A percentile compares a stretch with the other conserved stretches of the same genome.
Conservation (phyloP, 2,797 vertebrate genomes). For the Holocentrus rufus region DNA sequence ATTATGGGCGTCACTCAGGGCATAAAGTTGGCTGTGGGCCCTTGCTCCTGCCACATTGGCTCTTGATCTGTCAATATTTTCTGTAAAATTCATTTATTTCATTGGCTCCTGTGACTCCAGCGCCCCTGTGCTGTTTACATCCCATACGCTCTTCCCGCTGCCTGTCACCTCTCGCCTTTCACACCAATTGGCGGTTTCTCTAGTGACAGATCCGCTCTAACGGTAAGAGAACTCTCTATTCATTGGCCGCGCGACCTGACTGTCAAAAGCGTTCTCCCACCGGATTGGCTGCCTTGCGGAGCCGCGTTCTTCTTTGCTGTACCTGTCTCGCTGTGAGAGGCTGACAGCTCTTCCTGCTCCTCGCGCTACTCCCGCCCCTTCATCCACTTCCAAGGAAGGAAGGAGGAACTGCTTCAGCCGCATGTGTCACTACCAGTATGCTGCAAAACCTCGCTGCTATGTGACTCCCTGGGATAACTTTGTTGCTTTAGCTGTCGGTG, state of each 20-base stretch:
- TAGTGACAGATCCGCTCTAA: not conserved
- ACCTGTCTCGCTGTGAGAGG: constrained; percentile 91
- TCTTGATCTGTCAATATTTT: constrained; percentile 1
- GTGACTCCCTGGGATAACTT: constrained; percentile 48
- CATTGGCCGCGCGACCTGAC: constrained; percentile 38
- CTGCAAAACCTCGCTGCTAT: constrained; percentile 55
- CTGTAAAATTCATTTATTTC: constrained; percentile 67
- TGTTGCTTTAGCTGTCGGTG: constrained; percentile 21
- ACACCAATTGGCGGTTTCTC: not conserved
- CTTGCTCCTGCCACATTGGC: constrained; percentile 5
- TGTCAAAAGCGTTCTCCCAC: not conserved
- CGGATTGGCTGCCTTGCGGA: constrained; percentile 58
- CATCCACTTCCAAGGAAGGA: constrained; percentile 63
- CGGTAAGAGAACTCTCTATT: not conserved
- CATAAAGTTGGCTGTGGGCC: not conserved
- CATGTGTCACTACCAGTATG: constrained; percentile 67
- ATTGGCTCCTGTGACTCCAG: constrained; percentile 49
- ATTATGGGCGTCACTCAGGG: not conserved
- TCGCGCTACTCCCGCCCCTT: constrained; percentile 59
- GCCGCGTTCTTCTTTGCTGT: constrained; percentile 63
- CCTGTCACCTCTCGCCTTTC: constrained; percentile 37
- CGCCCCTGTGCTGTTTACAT: constrained; percentile 33
- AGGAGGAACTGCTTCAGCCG: constrained; percentile 59
- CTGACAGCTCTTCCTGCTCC: constrained; percentile 69
- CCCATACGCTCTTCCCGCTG: constrained; percentile 46